Base-by-base conservation (phyloP, 1,140 invertebrate genomes). In the Dolichoris vasculosae region DNA sequence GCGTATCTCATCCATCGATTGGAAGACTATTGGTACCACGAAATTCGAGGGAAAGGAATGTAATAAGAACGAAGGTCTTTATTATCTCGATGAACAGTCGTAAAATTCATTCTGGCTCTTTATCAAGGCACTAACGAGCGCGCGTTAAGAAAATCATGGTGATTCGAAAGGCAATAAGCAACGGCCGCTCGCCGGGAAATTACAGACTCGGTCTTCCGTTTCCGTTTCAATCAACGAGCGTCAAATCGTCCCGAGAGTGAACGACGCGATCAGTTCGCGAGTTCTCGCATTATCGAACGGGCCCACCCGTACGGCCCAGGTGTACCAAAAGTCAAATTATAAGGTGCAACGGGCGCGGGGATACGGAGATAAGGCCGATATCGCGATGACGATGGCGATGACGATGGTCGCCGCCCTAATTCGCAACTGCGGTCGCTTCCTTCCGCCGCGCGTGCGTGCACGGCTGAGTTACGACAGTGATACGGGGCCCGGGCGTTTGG, bases 401-500 rank as follows among this genome's bases (percentile, higher is more conserved):
- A 69, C 11, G 79, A 81, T 81, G 63, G 43, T 17, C 63, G 9
- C 32, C 64, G 79, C 35, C 30, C 63, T 81, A 81, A 81, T 81
- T 81, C 79, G 79, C 40, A 32, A 69, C 64, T 11, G 40, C 59
- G 59, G 32, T 59, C 46, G 48, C 81, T 82, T 82, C 81, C 81
- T 82, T 82, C 81, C 69, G 81, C 32, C 32, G 59, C 48, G 81
- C 30, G 46, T 32, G 46, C 63, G n/a, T 48, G 63, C 67, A 13
- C 43, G 40, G 23, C 20, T 59, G 26, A 78, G 64, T 78, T 67
- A 78, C 48, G 82, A 84, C 82, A 84, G 82, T 84, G 82, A 84
- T 78, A 84, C 59, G 82, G 46, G 38, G 51, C 71, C 67, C 17
- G 35, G 46, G 35, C 82, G n/a, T n/a, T n/a, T n/a, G n/a, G n/a